Evolutionary conservation across 2,113 vertebrate genomes (phyloP).

Genomic region (Pagrus major): DNA sequence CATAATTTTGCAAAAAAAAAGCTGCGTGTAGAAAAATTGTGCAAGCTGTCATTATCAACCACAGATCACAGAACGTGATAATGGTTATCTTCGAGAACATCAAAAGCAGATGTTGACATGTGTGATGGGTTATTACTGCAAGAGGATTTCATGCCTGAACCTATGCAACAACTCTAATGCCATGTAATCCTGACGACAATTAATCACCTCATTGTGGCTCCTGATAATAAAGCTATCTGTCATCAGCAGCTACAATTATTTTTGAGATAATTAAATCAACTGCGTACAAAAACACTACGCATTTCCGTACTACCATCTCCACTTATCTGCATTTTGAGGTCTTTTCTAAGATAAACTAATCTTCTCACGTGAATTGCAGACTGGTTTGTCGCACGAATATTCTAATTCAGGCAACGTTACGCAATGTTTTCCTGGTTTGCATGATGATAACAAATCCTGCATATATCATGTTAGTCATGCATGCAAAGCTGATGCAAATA

Average conservation of each 20-base stretch:
- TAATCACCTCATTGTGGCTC: constrained; percentile 20
- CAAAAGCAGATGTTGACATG: neutral
- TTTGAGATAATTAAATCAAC: constrained; percentile 22
- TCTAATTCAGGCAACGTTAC: constrained; percentile 10
- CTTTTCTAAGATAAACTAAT: neutral
- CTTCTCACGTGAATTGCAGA: constrained; percentile 1
- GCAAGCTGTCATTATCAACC: neutral
- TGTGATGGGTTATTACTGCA: neutral
- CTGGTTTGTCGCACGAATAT: constrained; percentile 20
- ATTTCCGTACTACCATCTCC: neutral
- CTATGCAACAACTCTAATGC: constrained; percentile 17
- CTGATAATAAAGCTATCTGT: constrained; percentile 32
- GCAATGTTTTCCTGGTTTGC: constrained; percentile 33
- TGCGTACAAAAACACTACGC: neutral
- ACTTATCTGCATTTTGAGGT: constrained; percentile 9
- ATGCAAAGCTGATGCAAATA: constrained; percentile 46
- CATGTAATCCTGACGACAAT: constrained; percentile 14
- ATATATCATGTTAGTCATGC: constrained; percentile 11
- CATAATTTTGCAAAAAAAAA: neutral
- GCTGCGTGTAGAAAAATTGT: neutral
- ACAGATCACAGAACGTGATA: too few relatives aligned
- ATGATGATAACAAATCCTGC: constrained; percentile 20
- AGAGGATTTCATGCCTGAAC: constrained; percentile 9
- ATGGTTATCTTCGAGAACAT: neutral
- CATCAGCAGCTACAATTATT: constrained; percentile 30